Base-by-base conservation (phyloP, 2,797 vertebrate species). In the Cyprinodon diabolis region DNA sequence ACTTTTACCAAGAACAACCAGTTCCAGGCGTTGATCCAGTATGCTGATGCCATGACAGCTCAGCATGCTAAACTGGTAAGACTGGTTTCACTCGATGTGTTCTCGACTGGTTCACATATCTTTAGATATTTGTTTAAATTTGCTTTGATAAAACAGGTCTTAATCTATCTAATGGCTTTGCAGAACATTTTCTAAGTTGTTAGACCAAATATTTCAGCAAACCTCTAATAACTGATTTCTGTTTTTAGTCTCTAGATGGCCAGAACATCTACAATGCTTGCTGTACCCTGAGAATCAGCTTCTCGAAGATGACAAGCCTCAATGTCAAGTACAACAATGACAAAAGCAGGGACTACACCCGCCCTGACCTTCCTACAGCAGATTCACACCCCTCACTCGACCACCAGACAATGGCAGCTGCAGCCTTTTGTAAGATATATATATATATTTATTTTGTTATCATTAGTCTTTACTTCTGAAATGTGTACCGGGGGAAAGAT, bases 191-290 rank as follows among this genome's bases (percentile, higher is more conserved):
- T 47, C 17, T 8, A 35, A 37, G 14, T 1, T 35, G 54, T 21
- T 47, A 7, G 30, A 57, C 7, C 48, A 65, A 56, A 37, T 35
- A 25, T 13, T 43, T 13, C 9, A 51, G 4, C 12, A 45, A 12
- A 47, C 23, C 0, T 19, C 37, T 68, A 68, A 66, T 19, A 12
- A 3, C 11, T 9, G 0, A 0, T 47, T 47, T 0, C 83, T 7
- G 75, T 23, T 58, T n/a, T 69, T 73, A 99, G 98, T 96, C 97
- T 58, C 92, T 99, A 45, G 98, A 99, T n/a, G 97, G 98, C 4
- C 98, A 99, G 92, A 99, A 99, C 87, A 99, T 99, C 92, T 99
- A 99, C 93, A 99, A 99, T 0, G 98, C 97, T 72, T 99, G 98
- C 89, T 99, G 98, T 77, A 99, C 98, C 0, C 94, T 99, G 87